These are phyloP conservation scores for Chinchilla lanigera DNA, from an alignment of 2,113 vertebrate species.

Conservation along the genomic window DNA sequence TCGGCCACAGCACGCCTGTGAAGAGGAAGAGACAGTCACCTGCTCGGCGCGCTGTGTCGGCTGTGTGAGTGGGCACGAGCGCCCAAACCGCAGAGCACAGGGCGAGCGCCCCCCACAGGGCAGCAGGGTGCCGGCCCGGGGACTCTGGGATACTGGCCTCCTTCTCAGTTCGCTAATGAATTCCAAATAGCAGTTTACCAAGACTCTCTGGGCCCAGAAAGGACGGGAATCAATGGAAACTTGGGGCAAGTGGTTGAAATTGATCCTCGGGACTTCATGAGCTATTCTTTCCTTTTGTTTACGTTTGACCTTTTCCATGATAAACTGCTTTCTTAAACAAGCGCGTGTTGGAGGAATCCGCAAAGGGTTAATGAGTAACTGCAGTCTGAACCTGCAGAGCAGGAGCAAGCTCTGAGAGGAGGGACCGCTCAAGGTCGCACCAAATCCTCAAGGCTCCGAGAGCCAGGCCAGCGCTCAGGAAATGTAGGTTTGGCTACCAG, in stretches of 20 bases:
- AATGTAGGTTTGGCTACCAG: background rate
- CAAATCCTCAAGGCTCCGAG: background rate
- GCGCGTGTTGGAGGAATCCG: conserved; percentile 72
- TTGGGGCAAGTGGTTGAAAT: background rate
- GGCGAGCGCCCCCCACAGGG: accelerated
- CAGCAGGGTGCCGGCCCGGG: background rate
- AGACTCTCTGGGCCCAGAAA: background rate
- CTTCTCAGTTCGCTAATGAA: background rate
- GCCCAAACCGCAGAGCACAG: background rate
- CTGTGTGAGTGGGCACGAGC: background rate
- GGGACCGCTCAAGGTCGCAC: conserved; percentile 56
- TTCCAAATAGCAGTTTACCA: background rate
- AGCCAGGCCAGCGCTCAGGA: background rate
- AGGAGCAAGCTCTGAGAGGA: conserved; percentile 32
- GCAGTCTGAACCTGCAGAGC: conserved; percentile 63
- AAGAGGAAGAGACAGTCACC: background rate
- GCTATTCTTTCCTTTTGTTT: conserved; percentile 55
- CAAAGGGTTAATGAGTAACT: conserved; percentile 77
- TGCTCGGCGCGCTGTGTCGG: background rate
- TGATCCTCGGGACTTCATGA: background rate
- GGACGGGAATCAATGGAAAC: background rate
- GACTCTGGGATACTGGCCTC: background rate
- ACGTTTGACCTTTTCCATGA: conserved; percentile 64
- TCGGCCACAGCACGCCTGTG: background rate
- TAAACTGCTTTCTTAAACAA: conserved; percentile 75